Base-by-base conservation (phyloP, 2,797 vertebrate genomes). In the Neosalanx taihuensis region DNA sequence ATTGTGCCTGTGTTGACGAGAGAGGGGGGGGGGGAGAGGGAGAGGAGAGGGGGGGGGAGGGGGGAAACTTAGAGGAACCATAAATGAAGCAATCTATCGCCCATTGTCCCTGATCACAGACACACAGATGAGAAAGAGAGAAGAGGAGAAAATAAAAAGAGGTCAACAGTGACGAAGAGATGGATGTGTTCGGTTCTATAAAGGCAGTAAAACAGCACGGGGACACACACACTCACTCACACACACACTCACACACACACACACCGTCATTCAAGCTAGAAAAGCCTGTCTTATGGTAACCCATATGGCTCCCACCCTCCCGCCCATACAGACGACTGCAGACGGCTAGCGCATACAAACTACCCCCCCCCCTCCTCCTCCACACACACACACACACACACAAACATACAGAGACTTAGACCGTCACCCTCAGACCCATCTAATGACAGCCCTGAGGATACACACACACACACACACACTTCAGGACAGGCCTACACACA, bases 371-470 rank as follows among this genome's bases (percentile, higher is more conserved):
- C 61, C 6, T 63, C 61, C 30, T 63, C 15, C 7, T 64, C 23
- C 63, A 6, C 29, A 60, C 60, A 20, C 56, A 64, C 66, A 67
- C 51, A 12, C 56, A 61, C 58, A 59, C 51, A 23, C 65, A 59
- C 29, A 20, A 35, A 9, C 68, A 41, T 35, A 60, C 56, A 13
- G 33, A 5, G n/a, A 1, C 71, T 10, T 64, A 31, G 37, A 31
- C 62, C 30, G 72, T 76, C 18, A 17, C 31, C 74, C 77, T 68
- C 17, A 67, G 37, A 41, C 79, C 72, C 37, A 9, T 81, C 71
- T 89, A 89, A 87, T 85, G 81, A 89, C 85, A 86, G 81, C 77
- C 78, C 65, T 63, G 72, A 56, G 75, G 80, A 79, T 70, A 62
- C 70, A 79, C 72, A 59, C 29, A 57, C 66, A 74, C 68, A 69